Base-by-base conservation (phyloP, 2,888 invertebrate species). In the Drosophila mettleri region DNA sequence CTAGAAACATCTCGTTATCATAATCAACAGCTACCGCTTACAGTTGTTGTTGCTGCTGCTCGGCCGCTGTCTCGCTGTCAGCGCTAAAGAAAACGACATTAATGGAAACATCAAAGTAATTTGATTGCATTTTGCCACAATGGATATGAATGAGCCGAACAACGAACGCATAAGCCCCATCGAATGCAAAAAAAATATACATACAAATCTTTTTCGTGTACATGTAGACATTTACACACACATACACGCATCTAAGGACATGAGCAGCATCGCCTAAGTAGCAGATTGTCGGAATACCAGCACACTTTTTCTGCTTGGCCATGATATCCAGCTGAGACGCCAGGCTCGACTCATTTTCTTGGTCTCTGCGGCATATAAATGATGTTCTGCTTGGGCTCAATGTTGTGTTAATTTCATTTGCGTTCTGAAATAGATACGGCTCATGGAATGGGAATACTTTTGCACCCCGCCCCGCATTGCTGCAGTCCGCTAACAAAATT, bases 71-170 rank as follows among this genome's bases (percentile, higher is more conserved):
- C 51, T 53, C 43, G 55, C 69, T 58, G 58, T 73, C 68, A 71
- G 73, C 73, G 88, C 74, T 80, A 81, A 80, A 84, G 79, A 68
- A 88, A 88, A 86, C 79, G 85, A 88, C 85, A 87, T 86, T 86
- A 86, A 88, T 88, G 85, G 89, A 81, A 81, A 86, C 85, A 86
- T 86, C 85, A 86, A 86, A 88, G 89, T 86, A 86, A 86, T 86
- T 86, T 86, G 85, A 86, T 86, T 86, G 85, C 85, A 88, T 88
- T 84, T 82, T 70, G 60, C 69, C 83, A 78, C 83, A 85, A 86
- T 86, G 83, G 78, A 80, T 78, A 74, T 70, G 80, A 86, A 82
- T 80, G 84, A 75, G 77, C 49, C 70, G 54, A 33, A 24, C 22
- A 43, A 34, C 49, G 36, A 39, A 59, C 46, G 22, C 68, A 55